Evolutionary conservation across 2,797 vertebrate genomes (phyloP), one percentile per base, ranked within the genome.

Genomic region (Paedocypris micromegethes): DNA sequence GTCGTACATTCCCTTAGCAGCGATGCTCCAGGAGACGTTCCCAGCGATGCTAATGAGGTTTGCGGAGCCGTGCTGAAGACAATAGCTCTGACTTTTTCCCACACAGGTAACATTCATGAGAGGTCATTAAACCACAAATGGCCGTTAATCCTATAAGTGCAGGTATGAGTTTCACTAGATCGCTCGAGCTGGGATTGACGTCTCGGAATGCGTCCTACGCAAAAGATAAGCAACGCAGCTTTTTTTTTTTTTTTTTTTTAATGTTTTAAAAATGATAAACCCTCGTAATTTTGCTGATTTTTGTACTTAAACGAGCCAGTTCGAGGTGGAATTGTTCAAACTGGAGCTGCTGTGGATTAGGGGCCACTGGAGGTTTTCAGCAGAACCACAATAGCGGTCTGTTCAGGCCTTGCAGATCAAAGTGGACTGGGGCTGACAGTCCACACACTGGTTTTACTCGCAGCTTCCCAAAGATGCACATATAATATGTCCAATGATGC

Each of bases 301-400:
- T 9, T 55, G 5, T 8, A 41, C 55, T 68, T 77, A 70, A 79
- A 70, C 57, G 71, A 78, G 77, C 68, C 74, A 59, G 81, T 79
- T 55, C 79, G 76, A 81, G 81, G 84, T 83, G 78, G 83, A 83
- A 83, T 70, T 42, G 38, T 49, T 76, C 80, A 79, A 83, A 83
- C 81, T 67, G 62, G 69, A 76, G 75, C 75, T 68, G 58, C 68
- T 79, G 80, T 51, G 77, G 83, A 84, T 85, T 82, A 85, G 79
- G 66, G 72, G 83, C 76, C 57, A 62, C 74, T 70, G 52, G 76
- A 74, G 2, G 73, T 71, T 64, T 73, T 66, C 62, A 44, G 45
- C 70, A 7, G 72, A 55, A 58, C 56, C 62, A 83, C 78, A 82
- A 81, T 81, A 72, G 75, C 48, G 37, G 77, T 76, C 77, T 83